Evolutionary conservation across 2,888 invertebrate species (phyloP).

Genomic region (Drosophila paramelanica): DNA sequence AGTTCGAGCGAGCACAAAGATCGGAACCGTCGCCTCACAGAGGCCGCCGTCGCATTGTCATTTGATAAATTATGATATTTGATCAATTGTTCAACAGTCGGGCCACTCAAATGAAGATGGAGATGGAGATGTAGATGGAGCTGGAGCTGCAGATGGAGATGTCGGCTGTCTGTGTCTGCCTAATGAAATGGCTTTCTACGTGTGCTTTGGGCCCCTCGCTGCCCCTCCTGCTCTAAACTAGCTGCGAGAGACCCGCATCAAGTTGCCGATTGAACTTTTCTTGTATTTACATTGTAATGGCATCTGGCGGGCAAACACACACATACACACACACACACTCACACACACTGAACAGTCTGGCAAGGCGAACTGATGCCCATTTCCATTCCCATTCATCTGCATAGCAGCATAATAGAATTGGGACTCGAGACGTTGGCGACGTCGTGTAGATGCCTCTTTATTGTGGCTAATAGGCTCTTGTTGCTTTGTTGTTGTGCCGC

Average conservation of each 20-base stretch:
- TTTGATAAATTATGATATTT: conserved; percentile 83
- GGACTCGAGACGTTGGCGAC: conserved; percentile 33
- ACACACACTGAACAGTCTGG: not conserved
- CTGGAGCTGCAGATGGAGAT: conserved; percentile 1
- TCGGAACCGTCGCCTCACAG: conserved; percentile 64
- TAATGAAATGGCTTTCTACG: conserved; percentile 71
- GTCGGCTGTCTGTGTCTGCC: conserved; percentile 32
- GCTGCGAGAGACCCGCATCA: conserved; percentile 60
- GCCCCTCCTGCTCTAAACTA: not conserved
- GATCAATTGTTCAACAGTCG: conserved; percentile 79
- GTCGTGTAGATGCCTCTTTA: conserved; percentile 64
- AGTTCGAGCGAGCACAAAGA: conserved; percentile 48
- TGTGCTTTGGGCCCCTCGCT: conserved; percentile 35
- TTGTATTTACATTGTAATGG: conserved; percentile 81
- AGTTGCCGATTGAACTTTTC: conserved; percentile 75
- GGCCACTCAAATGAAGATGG: conserved; percentile 37
- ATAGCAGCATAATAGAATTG: conserved; percentile 75
- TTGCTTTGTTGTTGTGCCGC: conserved; percentile 74
- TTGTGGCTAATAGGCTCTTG: conserved; percentile 78
- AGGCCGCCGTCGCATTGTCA: conserved; percentile 76
- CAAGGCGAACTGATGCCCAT: conserved; percentile 40
- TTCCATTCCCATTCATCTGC: conserved; percentile 65
- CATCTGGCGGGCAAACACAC: conserved; percentile 75
- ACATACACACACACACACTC: conserved; percentile 18
- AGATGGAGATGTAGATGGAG: not conserved